These are phyloP conservation scores for Sarcophaga variegata DNA, from an alignment of 2,888 invertebrate species.

Conservation along the genomic window DNA sequence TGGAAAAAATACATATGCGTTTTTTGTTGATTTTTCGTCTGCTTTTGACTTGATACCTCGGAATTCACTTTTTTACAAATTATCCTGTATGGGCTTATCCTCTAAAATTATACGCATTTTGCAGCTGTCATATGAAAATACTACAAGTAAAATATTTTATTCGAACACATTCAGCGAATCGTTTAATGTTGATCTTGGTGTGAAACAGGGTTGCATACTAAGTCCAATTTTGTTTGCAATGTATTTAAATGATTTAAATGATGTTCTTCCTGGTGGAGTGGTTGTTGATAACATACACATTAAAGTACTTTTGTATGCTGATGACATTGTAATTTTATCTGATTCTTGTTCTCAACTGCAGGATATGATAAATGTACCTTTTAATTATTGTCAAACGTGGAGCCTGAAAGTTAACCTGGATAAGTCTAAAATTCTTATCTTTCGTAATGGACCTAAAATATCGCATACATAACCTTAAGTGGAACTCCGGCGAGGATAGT, in stretches of 20 bases:
- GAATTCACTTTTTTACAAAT: constrained; percentile 35
- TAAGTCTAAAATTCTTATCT: too few relatives aligned
- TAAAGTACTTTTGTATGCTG: constrained; percentile 47
- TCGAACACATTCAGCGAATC: background rate
- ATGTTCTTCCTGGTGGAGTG: background rate
- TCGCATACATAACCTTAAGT: too few relatives aligned
- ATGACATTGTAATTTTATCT: constrained; percentile 39
- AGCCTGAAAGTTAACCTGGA: too few relatives aligned
- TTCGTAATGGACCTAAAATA: too few relatives aligned
- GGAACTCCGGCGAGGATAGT: background rate
- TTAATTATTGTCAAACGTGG: too few relatives aligned
- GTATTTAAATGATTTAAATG: constrained; percentile 4
- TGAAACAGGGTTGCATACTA: constrained; percentile 18
- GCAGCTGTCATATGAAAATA: constrained; percentile 1
- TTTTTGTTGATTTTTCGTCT: constrained; percentile 47
- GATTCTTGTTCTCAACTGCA: background rate
- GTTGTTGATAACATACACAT: background rate
- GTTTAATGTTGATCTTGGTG: constrained; percentile 24
- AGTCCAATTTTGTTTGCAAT: background rate
- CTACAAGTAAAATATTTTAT: constrained; percentile 14
- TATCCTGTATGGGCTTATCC: constrained; percentile 24
- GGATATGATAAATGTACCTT: too few relatives aligned
- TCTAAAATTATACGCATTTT: constrained; percentile 28
- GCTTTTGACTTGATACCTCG: constrained; percentile 12
- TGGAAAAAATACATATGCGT: constrained; percentile 34